Base-by-base conservation (phyloP, 2,888 invertebrate genomes). In the Barypeithes pellucidus region DNA sequence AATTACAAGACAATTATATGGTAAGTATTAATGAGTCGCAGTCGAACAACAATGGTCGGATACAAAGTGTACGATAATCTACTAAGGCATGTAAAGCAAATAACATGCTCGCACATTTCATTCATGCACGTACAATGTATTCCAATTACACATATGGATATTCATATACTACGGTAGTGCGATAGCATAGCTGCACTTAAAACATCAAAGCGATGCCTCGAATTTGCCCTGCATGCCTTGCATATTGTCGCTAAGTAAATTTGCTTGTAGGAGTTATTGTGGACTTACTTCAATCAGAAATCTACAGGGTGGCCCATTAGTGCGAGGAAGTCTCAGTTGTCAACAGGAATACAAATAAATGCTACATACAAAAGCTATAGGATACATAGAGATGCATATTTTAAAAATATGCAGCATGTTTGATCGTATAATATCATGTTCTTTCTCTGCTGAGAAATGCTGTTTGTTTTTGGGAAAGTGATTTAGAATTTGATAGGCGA, bases 121-220 rank as follows among this genome's bases (percentile, higher is more conserved):
- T 57, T 33, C 54, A 57, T 57, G 33, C 54, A 57, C 54, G 54
- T 57, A 33, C 14, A 33, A 33, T 57, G 54, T 57, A 57, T 57
- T 33, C 14, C 33, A 33, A 57, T 57, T 57, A 57, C 18, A 33
- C n/a, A 16, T 57, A 33, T 11, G 9, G 54, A 16, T 33, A 24
- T n/a, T n/a, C 2, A 8, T 36, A 18, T 57, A 29, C 8, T 1
- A 24, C 52, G n/a, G 29, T 52, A 33, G 54, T 16, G 16, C 29
- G 16, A 4, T 16, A 24, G 16, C 16, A 57, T 57, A 16, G 33
- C 33, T 33, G 54, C 54, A 52, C 16, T 57, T 57, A 16, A 12
- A 57, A 29, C 29, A 36, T 57, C 54, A 57, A 57, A 57, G 54
- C 2, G 16, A 8, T 16, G 8, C 18, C 14, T 33, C 11, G 16